These are phyloP conservation scores for Wasmannia auropunctata DNA, from an alignment of 1,140 invertebrate genomes.

Conservation along the genomic window DNA sequence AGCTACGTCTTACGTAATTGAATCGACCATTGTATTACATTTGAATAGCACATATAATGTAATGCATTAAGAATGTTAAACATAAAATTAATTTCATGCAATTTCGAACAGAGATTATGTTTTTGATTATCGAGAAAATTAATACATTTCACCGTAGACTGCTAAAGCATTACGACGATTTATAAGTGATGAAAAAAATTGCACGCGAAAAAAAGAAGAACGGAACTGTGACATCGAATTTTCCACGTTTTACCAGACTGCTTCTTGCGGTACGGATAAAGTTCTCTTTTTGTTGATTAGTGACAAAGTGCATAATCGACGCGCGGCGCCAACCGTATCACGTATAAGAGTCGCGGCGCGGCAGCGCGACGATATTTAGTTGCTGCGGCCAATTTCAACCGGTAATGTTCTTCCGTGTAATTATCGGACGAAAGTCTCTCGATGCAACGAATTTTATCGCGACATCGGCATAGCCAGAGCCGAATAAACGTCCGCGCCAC, in stretches of 20 bases:
- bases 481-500: not conserved
- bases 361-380: constrained; percentile 22
- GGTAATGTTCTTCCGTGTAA: constrained; percentile 32
- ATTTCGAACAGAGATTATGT: not conserved
- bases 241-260: not conserved
- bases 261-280: not conserved
- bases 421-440: constrained; percentile 33
- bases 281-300: not conserved
- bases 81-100: not conserved
- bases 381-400: not conserved
- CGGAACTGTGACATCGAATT: not conserved
- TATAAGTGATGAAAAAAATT: not conserved
- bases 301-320: constrained; percentile 14
- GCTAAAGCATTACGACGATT: not conserved
- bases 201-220: not conserved
- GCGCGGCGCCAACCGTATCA: not conserved
- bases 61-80: not conserved
- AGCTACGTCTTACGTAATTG: no score
- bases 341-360: not conserved
- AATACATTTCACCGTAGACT: not conserved
- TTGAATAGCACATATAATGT: no score
- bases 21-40: no score
- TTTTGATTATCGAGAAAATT: not conserved
- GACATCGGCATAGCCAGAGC: not conserved
- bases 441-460: constrained; percentile 18